Evolutionary conservation across 2,888 invertebrate genomes (phyloP).

Genomic region (Tenthredo notha): DNA sequence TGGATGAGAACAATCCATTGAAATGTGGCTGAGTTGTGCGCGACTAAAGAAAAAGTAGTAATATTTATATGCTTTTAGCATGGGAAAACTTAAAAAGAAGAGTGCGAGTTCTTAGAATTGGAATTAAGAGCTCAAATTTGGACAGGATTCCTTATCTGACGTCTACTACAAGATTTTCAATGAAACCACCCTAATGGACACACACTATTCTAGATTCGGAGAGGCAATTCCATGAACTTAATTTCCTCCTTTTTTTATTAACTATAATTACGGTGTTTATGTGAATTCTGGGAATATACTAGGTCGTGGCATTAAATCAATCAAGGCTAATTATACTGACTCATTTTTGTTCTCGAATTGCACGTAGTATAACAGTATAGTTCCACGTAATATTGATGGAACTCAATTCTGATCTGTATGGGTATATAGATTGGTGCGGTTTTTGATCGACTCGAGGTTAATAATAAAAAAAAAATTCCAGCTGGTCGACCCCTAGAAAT

Average conservation of each 20-base stretch:
- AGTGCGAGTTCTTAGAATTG: too few species aligned
- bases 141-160: too few species aligned
- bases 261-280: neutral
- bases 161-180: too few species aligned
- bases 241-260: neutral
- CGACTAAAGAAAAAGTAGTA: too few species aligned
- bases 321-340: neutral
- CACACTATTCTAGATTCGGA: neutral
- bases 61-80: too few species aligned
- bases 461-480: constrained; percentile 65
- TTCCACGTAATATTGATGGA: too few species aligned
- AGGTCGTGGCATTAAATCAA: neutral
- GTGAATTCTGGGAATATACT: neutral
- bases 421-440: neutral
- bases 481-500: constrained; percentile 81
- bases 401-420: too few species aligned
- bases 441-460: neutral
- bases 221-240: neutral
- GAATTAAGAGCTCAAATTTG: too few species aligned
- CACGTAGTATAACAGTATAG: neutral
- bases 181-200: too few species aligned
- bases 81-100: too few species aligned
- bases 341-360: neutral
- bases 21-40: too few species aligned
- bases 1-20: too few species aligned